phyloP scores from a whole-genome alignment of 1,140 invertebrate genomes.

The Aphelenchoides avenae region DNA sequence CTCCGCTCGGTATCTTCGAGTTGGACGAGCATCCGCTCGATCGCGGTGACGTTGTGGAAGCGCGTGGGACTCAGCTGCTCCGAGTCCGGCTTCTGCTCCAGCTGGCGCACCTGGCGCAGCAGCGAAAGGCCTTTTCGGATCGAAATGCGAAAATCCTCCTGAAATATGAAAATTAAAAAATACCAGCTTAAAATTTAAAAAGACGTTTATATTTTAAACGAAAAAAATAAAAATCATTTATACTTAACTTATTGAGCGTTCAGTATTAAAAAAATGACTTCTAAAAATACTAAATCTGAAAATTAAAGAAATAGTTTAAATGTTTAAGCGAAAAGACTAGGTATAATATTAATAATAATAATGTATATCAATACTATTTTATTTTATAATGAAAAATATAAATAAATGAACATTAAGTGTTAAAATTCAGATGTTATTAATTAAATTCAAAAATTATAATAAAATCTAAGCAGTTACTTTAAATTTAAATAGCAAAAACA shows the following conservation, averaged over 20 bases:
- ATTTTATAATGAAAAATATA: too few relatives aligned
- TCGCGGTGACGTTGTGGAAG: constrained; percentile 81
- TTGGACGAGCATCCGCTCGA: constrained; percentile 84
- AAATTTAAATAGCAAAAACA: background rate
- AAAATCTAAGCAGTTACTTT: background rate
- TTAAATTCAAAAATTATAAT: background rate
- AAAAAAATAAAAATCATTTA: too few relatives aligned
- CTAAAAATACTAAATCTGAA: too few relatives aligned
- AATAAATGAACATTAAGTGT: constrained; percentile 1
- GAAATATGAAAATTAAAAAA: constrained; percentile 15
- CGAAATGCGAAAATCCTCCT: constrained; percentile 59
- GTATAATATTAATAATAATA: too few relatives aligned
- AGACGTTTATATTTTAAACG: too few relatives aligned
- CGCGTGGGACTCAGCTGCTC: constrained; percentile 64
- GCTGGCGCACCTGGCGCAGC: constrained; percentile 59
- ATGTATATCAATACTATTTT: too few relatives aligned
- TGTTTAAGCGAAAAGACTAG: too few relatives aligned
- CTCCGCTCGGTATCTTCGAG: constrained; percentile 87
- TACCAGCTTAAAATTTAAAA: too few relatives aligned
- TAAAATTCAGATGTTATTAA: background rate
- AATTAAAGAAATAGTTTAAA: too few relatives aligned
- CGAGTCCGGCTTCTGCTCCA: constrained; percentile 51
- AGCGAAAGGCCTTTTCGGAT: constrained; percentile 56
- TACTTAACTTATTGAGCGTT: too few relatives aligned
- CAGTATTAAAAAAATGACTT: too few relatives aligned